Evolutionary conservation across 37 sponge, comb jelly and placozoan genomes (phyloP), one percentile per base, ranked within the genome.

Genomic region (Lycopodina hypogea): DNA sequence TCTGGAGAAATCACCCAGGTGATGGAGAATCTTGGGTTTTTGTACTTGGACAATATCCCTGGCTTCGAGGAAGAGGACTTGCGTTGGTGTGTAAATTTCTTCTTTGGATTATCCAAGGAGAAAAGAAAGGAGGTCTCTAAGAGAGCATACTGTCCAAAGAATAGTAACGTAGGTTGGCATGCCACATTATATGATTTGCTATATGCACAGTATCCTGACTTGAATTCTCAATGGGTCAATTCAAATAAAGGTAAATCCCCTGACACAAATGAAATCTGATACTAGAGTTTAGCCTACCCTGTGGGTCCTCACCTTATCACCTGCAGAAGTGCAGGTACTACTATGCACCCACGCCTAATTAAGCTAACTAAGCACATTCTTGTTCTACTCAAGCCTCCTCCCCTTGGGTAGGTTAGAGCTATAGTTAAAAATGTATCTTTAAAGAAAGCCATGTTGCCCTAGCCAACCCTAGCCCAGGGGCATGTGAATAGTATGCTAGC

Each of bases 31-130:
- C 19, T 74, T 11, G 74, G 74, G 2, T 74, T 74, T 34, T 34
- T 74, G 24, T 74, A n/a, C 32, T 22, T 74, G 34, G 74, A 74
- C 21, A 74, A 74, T 35, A 29, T 74, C 1, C 74, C 74, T 1
- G 72, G 58, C 23, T 69, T 42, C 68, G 71, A 80, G 9, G 71
- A 68, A 41, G 51, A 80, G 2, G 78, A 40, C 2, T 2, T 56
- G 29, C 33, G 36, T 17, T 62, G 65, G 78, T 70, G 45, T 23
- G 45, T 42, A 2, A 45, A 70, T 42, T 70, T 40, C n/a, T 77
- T 77, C 66, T 77, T 77, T 37, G 32, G 7, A 24, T 29, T 77
- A 22, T 51, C 78, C 1, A 9, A 39, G 30, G 66, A 60, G 45
- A 62, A 62, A 45, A 61, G 63, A 34, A 45, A 33, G 64, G 18